Evolutionary conservation across 2,797 vertebrate genomes (phyloP), one percentile per base, ranked within the genome.

Genomic region (Sciurus vulgaris): DNA sequence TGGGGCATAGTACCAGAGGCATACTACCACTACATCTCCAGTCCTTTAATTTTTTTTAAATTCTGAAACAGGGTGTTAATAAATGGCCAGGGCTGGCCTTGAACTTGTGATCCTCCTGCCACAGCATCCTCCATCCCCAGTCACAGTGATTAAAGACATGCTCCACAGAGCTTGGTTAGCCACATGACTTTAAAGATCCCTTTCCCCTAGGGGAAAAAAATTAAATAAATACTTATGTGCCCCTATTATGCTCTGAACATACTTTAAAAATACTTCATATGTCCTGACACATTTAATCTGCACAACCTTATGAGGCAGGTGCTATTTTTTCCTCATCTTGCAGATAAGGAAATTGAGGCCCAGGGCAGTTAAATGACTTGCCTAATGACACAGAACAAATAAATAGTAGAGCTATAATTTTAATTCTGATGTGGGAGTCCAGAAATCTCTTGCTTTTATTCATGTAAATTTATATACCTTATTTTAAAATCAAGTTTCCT

Each of bases 371-470:
- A n/a, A 87, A 20, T 59, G 11, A 82, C 2, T 61, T 76, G n/a
- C n/a, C n/a, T 63, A 22, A 65, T 44, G 7, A 81, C 41, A 65
- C n/a, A 72, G 67, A 82, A 24, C 12, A 35, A 69, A 9, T 54
- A 30, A 51, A 33, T 2, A 5, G 3, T 26, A 41, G 44, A 83
- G 2, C 22, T 41, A 8, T 89, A 78, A 89, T 89, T 88, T 79
- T n/a, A 70, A 7, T 5, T 41, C 35, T 22, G 35, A 8, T 7
- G 51, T 30, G 49, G 44, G 5, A 56, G n/a, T 54, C 35, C 67
- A 79, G 20, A 96, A 92, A 72, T 91, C 5, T 78, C 70, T 87
- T 35, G 47, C 41, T 18, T 91, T 77, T 76, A 74, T 49, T 78
- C 44, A 49, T 10, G n/a, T 47, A 87, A 86, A 69, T 10, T 24